Conservation (phyloP, 1,140 invertebrate species). For the Drosophila paulistorum region DNA sequence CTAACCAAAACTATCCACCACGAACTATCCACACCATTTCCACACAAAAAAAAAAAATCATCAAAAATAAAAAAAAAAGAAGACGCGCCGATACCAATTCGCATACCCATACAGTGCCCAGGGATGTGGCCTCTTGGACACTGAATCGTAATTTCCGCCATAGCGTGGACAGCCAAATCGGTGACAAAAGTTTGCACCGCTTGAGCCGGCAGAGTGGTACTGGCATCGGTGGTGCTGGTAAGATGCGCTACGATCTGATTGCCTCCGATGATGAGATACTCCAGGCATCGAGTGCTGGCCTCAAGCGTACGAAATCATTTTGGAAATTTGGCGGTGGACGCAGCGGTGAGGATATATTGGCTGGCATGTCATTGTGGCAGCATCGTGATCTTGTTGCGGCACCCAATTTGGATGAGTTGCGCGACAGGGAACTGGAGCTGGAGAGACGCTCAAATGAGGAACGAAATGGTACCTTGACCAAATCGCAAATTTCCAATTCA, state of each 20-base stretch:
- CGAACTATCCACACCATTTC: neutral
- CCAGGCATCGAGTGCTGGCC: conserved; percentile 79
- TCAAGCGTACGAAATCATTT: conserved; percentile 92
- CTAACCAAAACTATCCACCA: conserved; percentile 8
- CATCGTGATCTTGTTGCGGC: conserved; percentile 90
- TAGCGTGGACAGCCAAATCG: conserved; percentile 78
- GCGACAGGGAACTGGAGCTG: conserved; percentile 60
- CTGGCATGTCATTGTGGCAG: conserved; percentile 93
- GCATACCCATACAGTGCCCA: conserved; percentile 63
- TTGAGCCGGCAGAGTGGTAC: conserved; percentile 54
- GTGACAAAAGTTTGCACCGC: conserved; percentile 70
- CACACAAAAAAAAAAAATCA: neutral
- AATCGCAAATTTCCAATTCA: conserved; percentile 72
- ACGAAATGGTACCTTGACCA: conserved; percentile 63
- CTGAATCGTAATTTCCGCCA: conserved; percentile 77
- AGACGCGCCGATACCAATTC: conserved; percentile 76
- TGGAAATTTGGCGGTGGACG: conserved; percentile 89
- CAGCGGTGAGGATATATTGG: conserved; percentile 87
- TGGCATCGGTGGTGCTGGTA: conserved; percentile 46
- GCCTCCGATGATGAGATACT: conserved; percentile 80
- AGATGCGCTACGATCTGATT: conserved; percentile 84
- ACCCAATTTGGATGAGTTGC: conserved; percentile 83
- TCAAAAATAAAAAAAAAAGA: conserved; percentile 24
- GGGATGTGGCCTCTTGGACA: conserved; percentile 79
- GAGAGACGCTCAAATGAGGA: conserved; percentile 83